Evolutionary conservation across 1,140 invertebrate genomes (phyloP).

Genomic region (Phenacoccus solenopsis): DNA sequence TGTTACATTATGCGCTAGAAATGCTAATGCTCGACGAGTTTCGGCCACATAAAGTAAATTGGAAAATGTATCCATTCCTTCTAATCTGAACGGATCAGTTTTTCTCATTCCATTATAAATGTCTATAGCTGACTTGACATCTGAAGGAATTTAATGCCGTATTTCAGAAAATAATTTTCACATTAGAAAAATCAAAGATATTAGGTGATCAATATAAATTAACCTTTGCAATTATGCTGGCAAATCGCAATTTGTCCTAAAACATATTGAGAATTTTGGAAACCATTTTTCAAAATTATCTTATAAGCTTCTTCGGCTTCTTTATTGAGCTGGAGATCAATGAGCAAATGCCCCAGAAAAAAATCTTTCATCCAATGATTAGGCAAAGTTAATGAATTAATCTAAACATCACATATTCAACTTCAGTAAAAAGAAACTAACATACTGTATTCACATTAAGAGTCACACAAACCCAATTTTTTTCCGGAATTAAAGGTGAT

Average conservation of each 20-base stretch:
- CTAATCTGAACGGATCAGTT: conserved; percentile 80
- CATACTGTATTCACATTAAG: not conserved
- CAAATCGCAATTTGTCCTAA: conserved; percentile 1
- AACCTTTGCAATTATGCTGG: conserved; percentile 10
- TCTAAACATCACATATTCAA: conserved; percentile 30
- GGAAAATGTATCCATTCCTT: conserved; percentile 94
- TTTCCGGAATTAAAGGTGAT: conserved; percentile 69
- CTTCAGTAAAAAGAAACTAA: conserved; percentile 12
- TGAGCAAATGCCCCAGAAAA: conserved; percentile 78
- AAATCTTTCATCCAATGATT: conserved; percentile 92
- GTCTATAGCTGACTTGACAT: conserved; percentile 77
- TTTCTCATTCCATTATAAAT: conserved; percentile 68
- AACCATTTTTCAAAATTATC: conserved; percentile 83
- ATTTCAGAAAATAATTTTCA: not conserved
- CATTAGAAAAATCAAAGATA: conserved; percentile 4
- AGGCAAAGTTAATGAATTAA: conserved; percentile 64
- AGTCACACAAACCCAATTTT: conserved; percentile 32
- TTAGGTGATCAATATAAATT: conserved; percentile 23
- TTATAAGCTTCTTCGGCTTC: conserved; percentile 83
- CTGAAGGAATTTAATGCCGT: conserved; percentile 39
- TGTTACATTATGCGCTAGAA: conserved; percentile 83
- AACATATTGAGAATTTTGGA: not conserved
- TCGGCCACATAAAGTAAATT: conserved; percentile 92
- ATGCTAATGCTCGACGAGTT: conserved; percentile 79
- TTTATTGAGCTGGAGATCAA: conserved; percentile 81